These are phyloP conservation scores for Pluvianellus socialis DNA, from an alignment of 2,113 vertebrate genomes.

Conservation along the genomic window DNA sequence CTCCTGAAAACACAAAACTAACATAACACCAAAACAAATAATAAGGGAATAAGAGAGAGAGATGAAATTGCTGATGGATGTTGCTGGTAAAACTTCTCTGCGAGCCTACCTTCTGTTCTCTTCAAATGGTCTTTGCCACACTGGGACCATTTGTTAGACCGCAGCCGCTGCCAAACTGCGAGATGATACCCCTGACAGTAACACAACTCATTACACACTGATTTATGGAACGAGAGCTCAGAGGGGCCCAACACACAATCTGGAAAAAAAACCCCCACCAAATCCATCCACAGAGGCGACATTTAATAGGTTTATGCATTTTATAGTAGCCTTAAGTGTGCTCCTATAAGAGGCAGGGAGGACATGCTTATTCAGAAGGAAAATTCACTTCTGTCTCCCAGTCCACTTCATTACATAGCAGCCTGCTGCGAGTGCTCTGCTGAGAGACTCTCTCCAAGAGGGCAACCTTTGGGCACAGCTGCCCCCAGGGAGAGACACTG, in stretches of 20 bases:
- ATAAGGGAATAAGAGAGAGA: not conserved
- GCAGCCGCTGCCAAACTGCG: constrained; percentile 24
- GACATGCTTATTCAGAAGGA: not conserved
- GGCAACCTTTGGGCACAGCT: not conserved
- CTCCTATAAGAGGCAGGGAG: not conserved
- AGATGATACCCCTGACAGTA: constrained; percentile 38
- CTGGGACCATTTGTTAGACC: not conserved
- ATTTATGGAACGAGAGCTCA: constrained; percentile 37
- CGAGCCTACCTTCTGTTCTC: not conserved
- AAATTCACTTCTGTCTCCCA: not conserved
- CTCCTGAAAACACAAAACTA: not conserved
- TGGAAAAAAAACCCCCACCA: not conserved
- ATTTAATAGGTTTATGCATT: constrained; percentile 43
- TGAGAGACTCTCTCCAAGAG: not conserved
- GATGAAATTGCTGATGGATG: not conserved
- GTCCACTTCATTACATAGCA: not conserved
- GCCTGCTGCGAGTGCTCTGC: not conserved
- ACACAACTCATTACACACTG: constrained; percentile 60
- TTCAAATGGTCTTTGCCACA: not conserved
- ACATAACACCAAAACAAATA: not conserved
- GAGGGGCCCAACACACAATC: not conserved
- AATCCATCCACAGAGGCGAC: constrained; percentile 24
- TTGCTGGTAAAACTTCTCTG: not conserved
- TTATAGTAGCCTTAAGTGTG: constrained; percentile 11
- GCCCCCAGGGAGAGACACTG: not conserved